Evolutionary conservation across 1,140 invertebrate species (phyloP).

Genomic region (Diachasma alloeum): DNA sequence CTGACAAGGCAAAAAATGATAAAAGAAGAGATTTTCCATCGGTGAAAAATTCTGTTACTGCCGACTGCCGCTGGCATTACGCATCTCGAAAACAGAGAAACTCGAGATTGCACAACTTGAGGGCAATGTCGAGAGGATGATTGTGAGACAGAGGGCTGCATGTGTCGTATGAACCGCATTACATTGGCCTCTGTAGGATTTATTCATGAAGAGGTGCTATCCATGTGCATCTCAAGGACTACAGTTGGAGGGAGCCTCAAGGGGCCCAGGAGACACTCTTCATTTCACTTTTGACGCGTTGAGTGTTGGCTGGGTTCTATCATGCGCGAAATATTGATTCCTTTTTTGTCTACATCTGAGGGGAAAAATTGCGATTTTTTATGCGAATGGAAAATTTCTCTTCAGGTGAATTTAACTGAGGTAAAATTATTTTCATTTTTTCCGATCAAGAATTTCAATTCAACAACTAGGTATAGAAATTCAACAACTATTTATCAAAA

Average conservation of each 20-base stretch:
- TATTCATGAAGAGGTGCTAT: background rate
- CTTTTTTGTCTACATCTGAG: background rate
- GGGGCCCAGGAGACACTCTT: background rate
- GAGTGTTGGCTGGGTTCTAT: background rate
- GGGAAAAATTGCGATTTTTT: background rate
- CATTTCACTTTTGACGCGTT: constrained; percentile 2
- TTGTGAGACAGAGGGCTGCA: background rate
- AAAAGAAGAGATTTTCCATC: too few relatives aligned
- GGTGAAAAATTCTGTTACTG: too few relatives aligned
- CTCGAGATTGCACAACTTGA: background rate
- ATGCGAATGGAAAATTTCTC: background rate
- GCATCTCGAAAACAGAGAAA: too few relatives aligned
- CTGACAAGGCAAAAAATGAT: too few relatives aligned
- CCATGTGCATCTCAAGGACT: background rate
- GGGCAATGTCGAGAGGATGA: background rate
- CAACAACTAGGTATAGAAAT: too few relatives aligned
- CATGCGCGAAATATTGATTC: background rate
- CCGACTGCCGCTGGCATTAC: too few relatives aligned
- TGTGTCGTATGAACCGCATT: background rate
- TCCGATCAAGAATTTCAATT: too few relatives aligned
- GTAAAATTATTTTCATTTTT: too few relatives aligned
- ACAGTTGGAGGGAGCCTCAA: background rate
- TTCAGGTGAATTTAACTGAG: too few relatives aligned
- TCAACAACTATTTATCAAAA: too few relatives aligned
- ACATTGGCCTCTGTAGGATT: background rate